Conservation (phyloP, 2,888 invertebrate genomes). For the Drosophila differens region DNA sequence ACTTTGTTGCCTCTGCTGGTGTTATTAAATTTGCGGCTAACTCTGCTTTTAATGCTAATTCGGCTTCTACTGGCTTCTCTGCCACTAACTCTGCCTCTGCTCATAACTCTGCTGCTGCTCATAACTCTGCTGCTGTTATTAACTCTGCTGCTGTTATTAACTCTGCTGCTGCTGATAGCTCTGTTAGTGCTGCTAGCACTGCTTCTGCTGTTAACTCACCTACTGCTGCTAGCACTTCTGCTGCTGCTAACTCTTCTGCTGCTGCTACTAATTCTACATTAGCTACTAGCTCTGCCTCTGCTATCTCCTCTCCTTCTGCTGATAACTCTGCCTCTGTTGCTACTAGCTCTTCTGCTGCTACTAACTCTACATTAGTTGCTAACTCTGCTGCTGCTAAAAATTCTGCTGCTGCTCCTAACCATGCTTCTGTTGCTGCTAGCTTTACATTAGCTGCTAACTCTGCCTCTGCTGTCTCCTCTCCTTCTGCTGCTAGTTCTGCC, state of each 20-base stretch:
- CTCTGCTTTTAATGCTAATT: neutral
- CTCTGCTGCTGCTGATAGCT: neutral
- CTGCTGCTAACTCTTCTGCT: no score
- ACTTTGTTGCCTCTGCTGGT: neutral
- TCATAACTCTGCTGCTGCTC: neutral
- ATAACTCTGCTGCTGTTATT: neutral
- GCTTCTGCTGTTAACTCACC: neutral
- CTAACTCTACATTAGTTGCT: neutral
- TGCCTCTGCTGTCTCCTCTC: neutral
- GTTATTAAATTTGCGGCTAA: neutral
- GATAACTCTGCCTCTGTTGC: neutral
- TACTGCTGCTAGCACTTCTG: no score
- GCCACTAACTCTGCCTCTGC: neutral
- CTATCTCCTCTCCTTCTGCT: neutral
- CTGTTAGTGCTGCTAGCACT: neutral
- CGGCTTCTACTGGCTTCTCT: neutral
- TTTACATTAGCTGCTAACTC: neutral
- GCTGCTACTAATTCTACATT: neutral
- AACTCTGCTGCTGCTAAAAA: neutral
- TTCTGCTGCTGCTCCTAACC: neutral
- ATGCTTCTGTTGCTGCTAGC: neutral
- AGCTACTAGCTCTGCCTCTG: no score
- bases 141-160: neutral
- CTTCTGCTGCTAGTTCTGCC: neutral
- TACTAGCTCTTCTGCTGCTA: neutral